phyloP scores from a whole-genome alignment of 2,113 vertebrate species.

The Alectura lathami region DNA sequence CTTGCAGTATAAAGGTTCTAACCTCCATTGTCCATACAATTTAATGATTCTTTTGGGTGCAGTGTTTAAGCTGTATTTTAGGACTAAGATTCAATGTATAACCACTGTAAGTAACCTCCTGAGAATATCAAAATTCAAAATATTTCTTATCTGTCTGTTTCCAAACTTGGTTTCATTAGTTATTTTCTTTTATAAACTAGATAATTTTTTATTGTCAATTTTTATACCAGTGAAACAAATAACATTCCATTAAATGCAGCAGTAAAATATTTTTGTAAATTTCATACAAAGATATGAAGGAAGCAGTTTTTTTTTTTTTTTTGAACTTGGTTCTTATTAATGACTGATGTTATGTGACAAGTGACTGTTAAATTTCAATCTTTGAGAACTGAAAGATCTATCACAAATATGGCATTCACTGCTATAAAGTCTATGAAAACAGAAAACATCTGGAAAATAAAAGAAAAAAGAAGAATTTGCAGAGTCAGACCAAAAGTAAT shows the following conservation, averaged over 20 bases:
- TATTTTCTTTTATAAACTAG: neutral
- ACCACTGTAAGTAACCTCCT: neutral
- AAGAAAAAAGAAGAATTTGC: neutral
- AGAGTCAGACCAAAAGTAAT: neutral
- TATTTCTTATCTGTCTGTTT: neutral
- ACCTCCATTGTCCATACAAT: neutral
- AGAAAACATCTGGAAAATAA: neutral
- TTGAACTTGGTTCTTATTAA: neutral
- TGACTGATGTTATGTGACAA: neutral
- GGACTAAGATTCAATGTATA: neutral
- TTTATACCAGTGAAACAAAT: neutral
- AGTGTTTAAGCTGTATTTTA: neutral
- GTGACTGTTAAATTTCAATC: rapidly evolving
- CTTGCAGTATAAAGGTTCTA: neutral
- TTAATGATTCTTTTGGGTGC: neutral
- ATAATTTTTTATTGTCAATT: neutral
- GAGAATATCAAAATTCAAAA: neutral
- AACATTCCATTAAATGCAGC: neutral
- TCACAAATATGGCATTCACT: neutral
- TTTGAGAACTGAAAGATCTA: neutral
- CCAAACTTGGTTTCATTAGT: neutral
- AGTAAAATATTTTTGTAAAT: neutral
- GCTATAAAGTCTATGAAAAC: neutral
- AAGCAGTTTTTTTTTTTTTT: neutral
- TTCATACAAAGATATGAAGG: neutral